Evolutionary conservation across 2,797 vertebrate genomes (phyloP), one percentile per base, ranked within the genome.

Genomic region (Pseudomugil tenellus): DNA sequence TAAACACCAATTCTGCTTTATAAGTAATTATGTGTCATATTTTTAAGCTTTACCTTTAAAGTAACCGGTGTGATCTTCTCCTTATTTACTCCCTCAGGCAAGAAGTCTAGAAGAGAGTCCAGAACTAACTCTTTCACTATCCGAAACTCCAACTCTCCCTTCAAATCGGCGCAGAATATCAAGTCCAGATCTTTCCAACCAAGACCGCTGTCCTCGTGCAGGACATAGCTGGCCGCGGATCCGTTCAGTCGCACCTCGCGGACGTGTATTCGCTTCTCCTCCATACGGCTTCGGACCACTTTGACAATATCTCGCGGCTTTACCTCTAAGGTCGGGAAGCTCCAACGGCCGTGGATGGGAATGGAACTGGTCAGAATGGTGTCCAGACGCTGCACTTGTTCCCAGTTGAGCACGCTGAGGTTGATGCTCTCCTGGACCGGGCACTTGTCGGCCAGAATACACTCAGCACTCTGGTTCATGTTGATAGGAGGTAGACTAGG

Each of bases 151-250:
- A 93, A 90, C 90, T 99, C 97, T 32, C 96, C 95, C 58, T 95
- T 96, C 59, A 99, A 92, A 39, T 98, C 96, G 1, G 96, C 96
- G 78, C 97, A 97, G 94, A 99, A 99, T 91, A 99, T 99, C 76
- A 99, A 92, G 91, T 99, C 98, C 89, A 99, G 93, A 84, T 99
- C 98, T 85, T 99, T 99, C 94, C 98, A 99, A 11, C 97, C 97
- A 73, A 99, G 92, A 11, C 97, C 97, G 91, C 96, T 98, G 92
- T 98, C 96, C 91, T 99, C 96, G 73, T 99, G 98, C 58, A 99
- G 94, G 76, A 99, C 95, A 73, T 99, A 97, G 87, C 97, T 98
- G 85, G 98, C 97, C 2, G 97, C 97, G 6, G 97, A 99, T 59
- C 98, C 98, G 80, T 99, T 99, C 65, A 99, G 90, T 6, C 97